A percentile compares a stretch with the other conserved stretches of the same genome.
Conservation (phyloP, 2,888 invertebrate genomes). For the Aphidius colemani region DNA sequence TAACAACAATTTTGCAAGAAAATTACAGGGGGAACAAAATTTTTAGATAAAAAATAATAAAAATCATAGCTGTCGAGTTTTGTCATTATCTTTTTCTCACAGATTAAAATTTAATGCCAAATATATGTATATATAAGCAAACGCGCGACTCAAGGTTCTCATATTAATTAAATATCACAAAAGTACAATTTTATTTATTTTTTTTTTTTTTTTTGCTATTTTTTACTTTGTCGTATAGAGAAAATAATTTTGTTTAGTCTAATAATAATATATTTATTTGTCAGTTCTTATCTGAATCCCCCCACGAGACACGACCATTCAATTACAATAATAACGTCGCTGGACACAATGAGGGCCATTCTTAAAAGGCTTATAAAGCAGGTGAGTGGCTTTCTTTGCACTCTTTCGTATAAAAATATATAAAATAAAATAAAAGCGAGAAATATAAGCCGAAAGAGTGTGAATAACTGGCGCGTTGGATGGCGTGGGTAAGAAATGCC, state of each 20-base stretch:
- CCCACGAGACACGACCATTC: constrained; percentile 46
- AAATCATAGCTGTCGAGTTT: too few relatives aligned
- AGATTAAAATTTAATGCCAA: too few relatives aligned
- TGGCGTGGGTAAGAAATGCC: not conserved
- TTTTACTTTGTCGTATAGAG: not conserved
- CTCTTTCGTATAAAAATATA: too few relatives aligned
- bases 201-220: not conserved
- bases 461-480: constrained; percentile 24
- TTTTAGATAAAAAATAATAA: too few relatives aligned
- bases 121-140: too few relatives aligned
- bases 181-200: not conserved
- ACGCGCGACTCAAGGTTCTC: too few relatives aligned
- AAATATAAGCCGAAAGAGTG: constrained; percentile 21
- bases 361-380: constrained; percentile 44
- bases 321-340: constrained; percentile 50
- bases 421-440: constrained; percentile 13
- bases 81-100: too few relatives aligned
- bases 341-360: constrained; percentile 42
- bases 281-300: not conserved
- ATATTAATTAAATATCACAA: too few relatives aligned
- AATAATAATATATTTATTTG: too few relatives aligned
- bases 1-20: not conserved
- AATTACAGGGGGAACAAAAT: not conserved
- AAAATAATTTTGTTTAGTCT: too few relatives aligned
- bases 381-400: constrained; percentile 35